Conservation (phyloP, 2,113 vertebrate genomes). For the Physeter macrocephalus region DNA sequence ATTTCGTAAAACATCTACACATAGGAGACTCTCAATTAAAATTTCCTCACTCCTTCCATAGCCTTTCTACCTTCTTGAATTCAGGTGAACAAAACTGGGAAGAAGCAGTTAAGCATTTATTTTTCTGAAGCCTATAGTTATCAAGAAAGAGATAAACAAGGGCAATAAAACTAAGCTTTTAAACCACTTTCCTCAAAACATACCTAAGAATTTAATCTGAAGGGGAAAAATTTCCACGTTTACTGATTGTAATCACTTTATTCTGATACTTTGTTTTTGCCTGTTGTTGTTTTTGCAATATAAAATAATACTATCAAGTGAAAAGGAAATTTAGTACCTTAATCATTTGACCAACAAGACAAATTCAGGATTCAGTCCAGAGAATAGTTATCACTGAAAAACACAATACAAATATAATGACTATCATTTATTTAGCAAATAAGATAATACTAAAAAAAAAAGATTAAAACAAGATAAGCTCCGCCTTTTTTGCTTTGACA, state of each 20-base stretch:
- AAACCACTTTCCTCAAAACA: constrained; percentile 36
- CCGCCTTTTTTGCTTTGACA: background rate
- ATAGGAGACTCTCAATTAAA: background rate
- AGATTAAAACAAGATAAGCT: background rate
- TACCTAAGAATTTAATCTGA: background rate
- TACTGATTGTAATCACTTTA: background rate
- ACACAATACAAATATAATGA: background rate
- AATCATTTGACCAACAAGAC: background rate
- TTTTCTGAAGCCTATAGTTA: constrained; percentile 32
- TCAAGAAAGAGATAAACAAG: constrained; percentile 1
- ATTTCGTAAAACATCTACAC: background rate
- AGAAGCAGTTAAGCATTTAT: constrained; percentile 39
- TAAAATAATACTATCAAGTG: background rate
- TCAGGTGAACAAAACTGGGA: background rate
- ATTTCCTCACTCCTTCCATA: background rate
- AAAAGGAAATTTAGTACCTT: constrained; percentile 42
- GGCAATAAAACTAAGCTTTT: constrained; percentile 28
- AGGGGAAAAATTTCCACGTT: background rate
- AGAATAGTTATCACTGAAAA: constrained; percentile 38
- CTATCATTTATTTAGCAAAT: background rate
- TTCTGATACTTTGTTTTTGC: background rate
- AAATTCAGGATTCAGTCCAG: background rate
- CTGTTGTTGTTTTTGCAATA: background rate
- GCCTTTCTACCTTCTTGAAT: background rate
- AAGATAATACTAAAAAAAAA: background rate